Evolutionary conservation across 2,113 vertebrate genomes (phyloP), one percentile per base, ranked within the genome.

Genomic region (Tichodroma muraria): DNA sequence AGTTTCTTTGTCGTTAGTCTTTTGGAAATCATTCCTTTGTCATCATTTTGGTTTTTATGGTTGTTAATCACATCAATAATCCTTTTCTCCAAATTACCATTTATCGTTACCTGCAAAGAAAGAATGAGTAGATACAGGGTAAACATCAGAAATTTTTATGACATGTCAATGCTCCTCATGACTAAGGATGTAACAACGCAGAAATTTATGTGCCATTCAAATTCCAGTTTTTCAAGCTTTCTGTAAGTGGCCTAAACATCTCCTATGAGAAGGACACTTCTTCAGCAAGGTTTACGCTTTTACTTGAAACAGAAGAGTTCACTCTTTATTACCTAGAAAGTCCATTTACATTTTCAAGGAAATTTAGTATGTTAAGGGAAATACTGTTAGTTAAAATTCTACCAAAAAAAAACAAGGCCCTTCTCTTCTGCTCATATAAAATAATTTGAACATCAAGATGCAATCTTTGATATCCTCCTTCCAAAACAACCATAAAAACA

Each of bases 11-110:
- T 98, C 68, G 99, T 99, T 60, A 99, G 98, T 97, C 99, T 98
- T 95, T 97, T 98, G 42, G 99, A 99, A 97, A 99, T 98, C 10
- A 98, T 97, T 71, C 98, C 99, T 90, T 98, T 98, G 92, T 99
- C 98, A 16, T 97, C 97, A 95, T 97, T 97, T 95, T 99, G 98
- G 37, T 97, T 98, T 92, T 98, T 98, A 97, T 99, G 98, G 31
- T 99, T 98, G 96, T 99, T 99, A 87, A 99, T 99, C 75, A 99
- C 78, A 79, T 97, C 98, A 70, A 99, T 99, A 92, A 99, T 99
- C 89, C 98, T 99, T 97, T 98, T 99, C 88, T 99, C 99, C 93
- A 99, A 95, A 50, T 97, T 98, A 89, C 98, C 97, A 93, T 99
- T 98, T 97, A 99, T 99, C 14, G 95, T 85, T 63, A 99, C 99